A percentile compares a stretch with the other conserved stretches of the same genome.
These are phyloP conservation scores for Dione juno DNA, from an alignment of 2,888 invertebrate species.

Conservation along the genomic window DNA sequence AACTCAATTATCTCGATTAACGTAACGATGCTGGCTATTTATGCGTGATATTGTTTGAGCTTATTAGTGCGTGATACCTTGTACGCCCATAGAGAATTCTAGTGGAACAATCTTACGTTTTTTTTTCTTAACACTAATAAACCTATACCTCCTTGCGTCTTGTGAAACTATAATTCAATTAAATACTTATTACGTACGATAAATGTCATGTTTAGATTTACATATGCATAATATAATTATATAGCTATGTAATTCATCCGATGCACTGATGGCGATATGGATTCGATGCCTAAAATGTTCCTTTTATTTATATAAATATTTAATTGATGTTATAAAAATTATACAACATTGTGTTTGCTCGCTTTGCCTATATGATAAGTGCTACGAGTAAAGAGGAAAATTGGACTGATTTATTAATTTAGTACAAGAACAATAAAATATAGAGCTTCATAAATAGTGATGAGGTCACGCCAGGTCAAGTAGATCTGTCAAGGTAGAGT, in stretches of 20 bases:
- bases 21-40: neutral
- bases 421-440: constrained; percentile 11
- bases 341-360: neutral
- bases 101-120: constrained; percentile 6
- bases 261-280: too few species aligned
- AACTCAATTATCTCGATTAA: neutral
- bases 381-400: neutral
- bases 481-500: constrained; percentile 46
- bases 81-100: constrained; percentile 6
- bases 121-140: constrained; percentile 4
- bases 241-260: too few species aligned
- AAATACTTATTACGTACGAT: neutral
- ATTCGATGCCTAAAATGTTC: too few species aligned
- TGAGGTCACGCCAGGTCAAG: constrained; percentile 46
- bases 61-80: constrained; percentile 36
- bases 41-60: constrained; percentile 17
- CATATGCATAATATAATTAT: neutral
- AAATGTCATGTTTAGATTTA: neutral
- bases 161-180: constrained; percentile 6
- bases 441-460: constrained; percentile 10
- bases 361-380: neutral
- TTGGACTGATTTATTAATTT: neutral
- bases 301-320: too few species aligned
- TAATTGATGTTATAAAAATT: too few species aligned
- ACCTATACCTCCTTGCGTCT: neutral